phyloP scores from a whole-genome alignment of 2,113 vertebrate species.

The Hoplias malabaricus region DNA sequence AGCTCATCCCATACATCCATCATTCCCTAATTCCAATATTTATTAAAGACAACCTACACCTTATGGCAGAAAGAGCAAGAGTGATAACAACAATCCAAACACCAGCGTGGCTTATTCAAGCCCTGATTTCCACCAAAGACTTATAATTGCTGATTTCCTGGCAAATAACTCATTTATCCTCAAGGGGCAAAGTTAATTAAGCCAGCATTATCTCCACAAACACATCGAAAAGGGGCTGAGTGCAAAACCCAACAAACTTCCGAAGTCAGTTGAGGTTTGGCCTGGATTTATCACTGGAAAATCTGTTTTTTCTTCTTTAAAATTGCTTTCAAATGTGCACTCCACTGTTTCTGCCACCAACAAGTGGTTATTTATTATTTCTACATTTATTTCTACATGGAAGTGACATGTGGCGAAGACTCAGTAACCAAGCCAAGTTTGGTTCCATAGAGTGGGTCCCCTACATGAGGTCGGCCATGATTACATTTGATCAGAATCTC shows the following conservation, averaged over 20 bases:
- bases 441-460: too few relatives aligned
- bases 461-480: too few relatives aligned
- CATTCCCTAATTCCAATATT: constrained; percentile 3
- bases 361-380: too few relatives aligned
- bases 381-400: too few relatives aligned
- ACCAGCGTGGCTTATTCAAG: constrained; percentile 37
- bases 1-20: constrained; percentile 5
- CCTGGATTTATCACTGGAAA: neutral
- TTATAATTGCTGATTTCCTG: constrained; percentile 37
- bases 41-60: neutral
- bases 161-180: constrained; percentile 18
- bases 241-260: constrained; percentile 32
- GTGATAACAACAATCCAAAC: constrained; percentile 36
- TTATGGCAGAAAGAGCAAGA: constrained; percentile 21
- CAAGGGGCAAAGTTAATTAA: constrained; percentile 41
- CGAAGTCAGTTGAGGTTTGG: constrained; percentile 12
- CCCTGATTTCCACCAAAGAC: constrained; percentile 38
- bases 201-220: constrained; percentile 22
- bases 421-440: too few relatives aligned
- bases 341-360: too few relatives aligned
- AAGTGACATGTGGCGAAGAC: too few relatives aligned
- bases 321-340: too few relatives aligned
- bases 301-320: neutral
- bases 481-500: too few relatives aligned
- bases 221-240: constrained; percentile 9